phyloP scores from a whole-genome alignment of 2,113 vertebrate genomes.

The Myrmecophaga tridactyla region DNA sequence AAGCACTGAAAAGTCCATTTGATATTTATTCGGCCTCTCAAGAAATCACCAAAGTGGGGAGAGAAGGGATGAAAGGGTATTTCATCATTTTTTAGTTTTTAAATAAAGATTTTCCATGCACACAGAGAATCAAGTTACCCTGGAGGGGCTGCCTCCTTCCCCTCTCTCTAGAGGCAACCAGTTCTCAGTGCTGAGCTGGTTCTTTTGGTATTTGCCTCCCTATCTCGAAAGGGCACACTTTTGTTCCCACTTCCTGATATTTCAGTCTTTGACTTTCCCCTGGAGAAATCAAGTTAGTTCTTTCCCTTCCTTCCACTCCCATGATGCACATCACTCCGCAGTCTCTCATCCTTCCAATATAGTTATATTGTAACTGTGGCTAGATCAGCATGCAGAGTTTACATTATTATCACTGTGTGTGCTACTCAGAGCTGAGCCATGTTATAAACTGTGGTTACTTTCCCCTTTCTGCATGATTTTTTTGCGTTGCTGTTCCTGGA shows the following conservation, averaged over 20 bases:
- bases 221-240: not conserved
- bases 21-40: not conserved
- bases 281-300: not conserved
- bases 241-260: not conserved
- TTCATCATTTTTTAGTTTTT: not conserved
- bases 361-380: not conserved
- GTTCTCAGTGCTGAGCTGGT: not conserved
- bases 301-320: not conserved
- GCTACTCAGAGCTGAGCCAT: not conserved
- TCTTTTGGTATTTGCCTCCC: not conserved
- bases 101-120: slow-evolving; percentile 6
- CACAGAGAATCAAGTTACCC: not conserved
- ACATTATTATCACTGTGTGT: not conserved
- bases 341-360: not conserved
- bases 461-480: not conserved
- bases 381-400: not conserved
- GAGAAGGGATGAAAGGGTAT: not conserved
- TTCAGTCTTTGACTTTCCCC: not conserved
- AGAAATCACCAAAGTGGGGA: not conserved
- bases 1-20: not conserved
- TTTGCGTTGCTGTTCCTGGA: not conserved
- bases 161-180: not conserved
- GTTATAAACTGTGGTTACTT: not conserved
- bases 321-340: not conserved
- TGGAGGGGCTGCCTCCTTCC: not conserved